A percentile compares a stretch with the other conserved stretches of the same genome.
These are phyloP conservation scores for Oreotrochilus melanogaster DNA, from an alignment of 2,113 vertebrate genomes.

Conservation along the genomic window DNA sequence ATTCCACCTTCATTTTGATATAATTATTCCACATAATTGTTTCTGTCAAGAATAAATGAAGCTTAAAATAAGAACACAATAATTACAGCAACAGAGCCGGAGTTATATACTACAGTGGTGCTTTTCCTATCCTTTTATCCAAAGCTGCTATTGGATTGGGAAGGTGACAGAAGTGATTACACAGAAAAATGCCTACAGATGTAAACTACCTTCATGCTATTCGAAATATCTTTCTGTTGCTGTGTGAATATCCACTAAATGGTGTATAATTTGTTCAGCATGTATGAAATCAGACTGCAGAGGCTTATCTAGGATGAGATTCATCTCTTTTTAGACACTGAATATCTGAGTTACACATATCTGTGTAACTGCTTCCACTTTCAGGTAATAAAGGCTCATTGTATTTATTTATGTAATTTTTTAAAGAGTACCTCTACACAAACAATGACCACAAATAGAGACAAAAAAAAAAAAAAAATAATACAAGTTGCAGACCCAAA, in stretches of 20 bases:
- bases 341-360: neutral
- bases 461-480: neutral
- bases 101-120: constrained; percentile 44
- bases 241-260: constrained; percentile 2
- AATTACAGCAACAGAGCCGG: constrained; percentile 60
- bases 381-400: neutral
- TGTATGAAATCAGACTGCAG: neutral
- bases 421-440: neutral
- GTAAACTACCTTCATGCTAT: neutral
- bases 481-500: neutral
- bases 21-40: constrained; percentile 78
- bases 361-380: neutral
- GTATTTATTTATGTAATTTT: neutral
- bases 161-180: constrained; percentile 20
- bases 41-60: constrained; percentile 80
- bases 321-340: neutral
- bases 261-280: constrained; percentile 23
- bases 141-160: constrained; percentile 6
- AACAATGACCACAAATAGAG: neutral
- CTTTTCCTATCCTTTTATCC: constrained; percentile 42
- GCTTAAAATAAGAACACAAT: constrained; percentile 75
- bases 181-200: neutral
- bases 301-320: neutral
- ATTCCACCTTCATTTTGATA: constrained; percentile 67
- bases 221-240: neutral